Percentiles rank a stretch among this genome's conserved stretches.
phyloP scores from a whole-genome alignment of 2,888 invertebrate species.

The Laothoe populi region DNA sequence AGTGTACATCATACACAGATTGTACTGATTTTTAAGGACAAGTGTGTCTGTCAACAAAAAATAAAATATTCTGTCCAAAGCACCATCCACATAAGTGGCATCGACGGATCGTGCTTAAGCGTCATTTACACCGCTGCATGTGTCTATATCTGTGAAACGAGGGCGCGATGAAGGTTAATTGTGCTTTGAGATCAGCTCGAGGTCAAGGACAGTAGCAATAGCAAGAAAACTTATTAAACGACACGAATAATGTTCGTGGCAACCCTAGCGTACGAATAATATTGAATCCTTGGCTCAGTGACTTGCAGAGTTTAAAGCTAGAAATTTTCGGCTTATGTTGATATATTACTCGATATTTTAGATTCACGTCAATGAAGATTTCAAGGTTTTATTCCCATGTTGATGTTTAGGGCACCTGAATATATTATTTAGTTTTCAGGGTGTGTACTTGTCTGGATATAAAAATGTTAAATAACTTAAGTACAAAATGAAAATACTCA shows the following conservation, averaged over 20 bases:
- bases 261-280: not conserved
- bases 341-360: too few species aligned
- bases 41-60: constrained; percentile 23
- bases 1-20: not conserved
- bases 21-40: not conserved
- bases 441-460: too few species aligned
- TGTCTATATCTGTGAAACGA: constrained; percentile 22
- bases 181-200: constrained; percentile 8
- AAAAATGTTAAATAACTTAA: too few species aligned
- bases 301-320: not conserved
- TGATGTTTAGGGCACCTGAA: too few species aligned
- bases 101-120: constrained; percentile 29
- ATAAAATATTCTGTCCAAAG: constrained; percentile 24
- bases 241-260: not conserved
- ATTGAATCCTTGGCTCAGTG: not conserved
- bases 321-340: too few species aligned
- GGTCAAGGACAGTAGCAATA: not conserved
- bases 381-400: too few species aligned
- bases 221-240: constrained; percentile 5
- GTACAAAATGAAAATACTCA: too few species aligned
- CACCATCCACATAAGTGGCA: constrained; percentile 15
- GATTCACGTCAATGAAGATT: too few species aligned
- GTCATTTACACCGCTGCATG: constrained; percentile 25
- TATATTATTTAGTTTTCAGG: too few species aligned
- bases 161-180: constrained; percentile 25